Conservation (phyloP, 2,797 vertebrate species). For the Anableps anableps region DNA sequence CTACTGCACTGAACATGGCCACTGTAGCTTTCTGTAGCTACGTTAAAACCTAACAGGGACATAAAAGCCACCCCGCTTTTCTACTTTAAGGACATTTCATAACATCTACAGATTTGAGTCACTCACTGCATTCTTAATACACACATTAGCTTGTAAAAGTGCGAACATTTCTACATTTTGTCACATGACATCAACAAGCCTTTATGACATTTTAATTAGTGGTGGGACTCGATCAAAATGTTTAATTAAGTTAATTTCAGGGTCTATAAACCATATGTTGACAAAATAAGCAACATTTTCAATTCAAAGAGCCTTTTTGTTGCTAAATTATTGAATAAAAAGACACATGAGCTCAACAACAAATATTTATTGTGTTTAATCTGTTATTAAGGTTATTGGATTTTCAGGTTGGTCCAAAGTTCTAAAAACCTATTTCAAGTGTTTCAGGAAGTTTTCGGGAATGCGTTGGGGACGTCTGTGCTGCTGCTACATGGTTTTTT, state of each 20-base stretch:
- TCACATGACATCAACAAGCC: background rate
- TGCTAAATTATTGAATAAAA: too few relatives aligned
- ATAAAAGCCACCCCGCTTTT: background rate
- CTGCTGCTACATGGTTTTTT: background rate
- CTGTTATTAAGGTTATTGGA: too few relatives aligned
- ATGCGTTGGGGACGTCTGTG: too few relatives aligned
- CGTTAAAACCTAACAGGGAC: background rate
- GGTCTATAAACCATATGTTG: background rate
- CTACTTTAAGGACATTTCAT: background rate
- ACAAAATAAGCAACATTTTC: background rate
- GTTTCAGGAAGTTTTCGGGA: too few relatives aligned
- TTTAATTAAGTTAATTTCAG: too few relatives aligned
- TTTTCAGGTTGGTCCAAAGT: too few relatives aligned
- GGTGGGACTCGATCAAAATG: too few relatives aligned
- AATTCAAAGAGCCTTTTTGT: background rate
- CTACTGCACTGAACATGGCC: background rate
- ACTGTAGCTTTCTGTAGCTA: background rate
- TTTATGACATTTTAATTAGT: background rate
- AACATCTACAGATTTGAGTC: background rate
- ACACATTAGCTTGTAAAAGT: background rate
- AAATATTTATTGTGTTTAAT: too few relatives aligned
- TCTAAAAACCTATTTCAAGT: too few relatives aligned
- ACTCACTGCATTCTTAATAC: background rate
- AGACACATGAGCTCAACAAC: too few relatives aligned
- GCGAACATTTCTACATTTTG: background rate